Percentiles rank a stretch among this genome's conserved stretches.
Conservation (phyloP, 37 sponge, comb jelly and placozoan species). For the Axinella damicornis region DNA sequence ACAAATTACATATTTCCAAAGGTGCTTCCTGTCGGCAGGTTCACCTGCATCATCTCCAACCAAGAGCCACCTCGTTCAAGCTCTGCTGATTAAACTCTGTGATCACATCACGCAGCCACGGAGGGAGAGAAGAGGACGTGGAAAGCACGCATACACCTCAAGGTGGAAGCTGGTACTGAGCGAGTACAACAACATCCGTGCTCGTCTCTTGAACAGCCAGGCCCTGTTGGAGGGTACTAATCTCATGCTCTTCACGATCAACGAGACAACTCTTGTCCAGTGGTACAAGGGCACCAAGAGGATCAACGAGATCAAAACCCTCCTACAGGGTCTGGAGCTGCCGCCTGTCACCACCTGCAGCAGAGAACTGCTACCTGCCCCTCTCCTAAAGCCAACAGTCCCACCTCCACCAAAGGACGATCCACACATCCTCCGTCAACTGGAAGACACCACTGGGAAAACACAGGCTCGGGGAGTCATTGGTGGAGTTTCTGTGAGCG, state of each 20-base stretch:
- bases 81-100: not conserved
- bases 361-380: conserved; percentile 15
- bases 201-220: not conserved
- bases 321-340: not conserved
- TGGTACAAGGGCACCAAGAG: not conserved
- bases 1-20: too few species aligned
- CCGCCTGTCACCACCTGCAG: too few species aligned
- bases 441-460: conserved; percentile 27
- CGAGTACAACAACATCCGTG: not conserved
- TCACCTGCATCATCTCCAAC: conserved; percentile 4
- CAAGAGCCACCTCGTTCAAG: conserved; percentile 28
- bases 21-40: conserved; percentile 35
- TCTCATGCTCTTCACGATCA: not conserved
- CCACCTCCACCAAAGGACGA: conserved; percentile 39
- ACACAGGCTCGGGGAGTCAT: not conserved
- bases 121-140: too few species aligned
- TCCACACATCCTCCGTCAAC: conserved; percentile 7
- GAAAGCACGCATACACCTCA: not conserved
- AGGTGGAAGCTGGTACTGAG: not conserved
- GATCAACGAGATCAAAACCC: not conserved
- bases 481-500: too few species aligned
- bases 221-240: not conserved
- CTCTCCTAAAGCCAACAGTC: too few species aligned
- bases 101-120: not conserved
- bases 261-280: not conserved